Percentiles rank a stretch among this genome's conserved stretches.
Evolutionary conservation across 2,797 vertebrate species (phyloP).

Genomic region (Molossus molossus): DNA sequence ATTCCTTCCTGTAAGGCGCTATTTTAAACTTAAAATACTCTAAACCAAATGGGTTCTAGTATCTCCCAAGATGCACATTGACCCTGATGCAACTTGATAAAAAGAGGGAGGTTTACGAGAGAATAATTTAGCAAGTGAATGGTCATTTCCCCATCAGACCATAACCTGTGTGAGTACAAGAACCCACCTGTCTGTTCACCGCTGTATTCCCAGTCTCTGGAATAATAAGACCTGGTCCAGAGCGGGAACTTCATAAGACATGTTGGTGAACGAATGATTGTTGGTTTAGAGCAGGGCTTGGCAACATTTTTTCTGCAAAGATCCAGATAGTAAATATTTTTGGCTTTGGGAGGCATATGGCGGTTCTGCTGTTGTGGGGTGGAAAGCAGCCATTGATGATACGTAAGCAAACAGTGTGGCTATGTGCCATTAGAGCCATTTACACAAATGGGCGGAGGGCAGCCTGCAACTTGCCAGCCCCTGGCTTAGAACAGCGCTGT

Average conservation of each 20-base stretch:
- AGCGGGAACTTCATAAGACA: too few relatives aligned
- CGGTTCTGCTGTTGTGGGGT: neutral
- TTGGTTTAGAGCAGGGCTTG: neutral
- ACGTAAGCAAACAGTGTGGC: neutral
- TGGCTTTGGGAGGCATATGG: neutral
- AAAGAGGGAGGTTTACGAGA: neutral
- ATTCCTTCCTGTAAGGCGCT: slow-evolving; percentile 82
- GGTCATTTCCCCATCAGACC: neutral
- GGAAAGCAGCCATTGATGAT: neutral
- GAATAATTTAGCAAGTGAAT: neutral
- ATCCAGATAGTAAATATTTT: neutral
- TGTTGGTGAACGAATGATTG: neutral
- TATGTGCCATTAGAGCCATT: fast-evolving
- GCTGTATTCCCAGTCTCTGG: neutral
- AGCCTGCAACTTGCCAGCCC: neutral
- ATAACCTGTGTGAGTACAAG: neutral
- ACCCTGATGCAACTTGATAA: too few relatives aligned
- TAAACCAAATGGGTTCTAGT: neutral
- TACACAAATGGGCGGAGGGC: neutral
- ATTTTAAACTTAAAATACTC: slow-evolving; percentile 55
- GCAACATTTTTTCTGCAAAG: neutral
- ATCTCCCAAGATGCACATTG: neutral
- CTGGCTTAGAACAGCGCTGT: fast-evolving
- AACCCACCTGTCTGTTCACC: fast-evolving
- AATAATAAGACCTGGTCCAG: fast-evolving